Conservation (phyloP, 2,888 invertebrate species). For the Sussaba pulchella region DNA sequence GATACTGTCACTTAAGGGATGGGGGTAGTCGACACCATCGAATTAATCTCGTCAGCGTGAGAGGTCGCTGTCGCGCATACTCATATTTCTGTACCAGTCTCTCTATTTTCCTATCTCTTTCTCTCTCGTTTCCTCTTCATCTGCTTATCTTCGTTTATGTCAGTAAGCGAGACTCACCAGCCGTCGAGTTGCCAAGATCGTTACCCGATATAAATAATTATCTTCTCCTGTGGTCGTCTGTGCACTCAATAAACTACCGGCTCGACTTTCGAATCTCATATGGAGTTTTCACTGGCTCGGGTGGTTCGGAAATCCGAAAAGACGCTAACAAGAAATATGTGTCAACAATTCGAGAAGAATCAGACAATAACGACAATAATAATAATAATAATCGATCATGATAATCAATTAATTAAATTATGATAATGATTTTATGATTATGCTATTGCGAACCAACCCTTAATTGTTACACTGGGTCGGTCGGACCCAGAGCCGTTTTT, state of each 20-base stretch:
- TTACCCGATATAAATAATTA: conserved; percentile 26
- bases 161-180: background rate
- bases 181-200: conserved; percentile 16
- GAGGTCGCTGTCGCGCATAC: conserved; percentile 1
- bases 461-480: too few species aligned
- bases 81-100: conserved; percentile 8
- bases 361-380: too few species aligned
- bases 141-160: conserved; percentile 17
- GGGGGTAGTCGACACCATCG: conserved; percentile 9
- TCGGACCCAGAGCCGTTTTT: too few species aligned
- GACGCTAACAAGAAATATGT: too few species aligned
- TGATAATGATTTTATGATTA: too few species aligned
- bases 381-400: too few species aligned
- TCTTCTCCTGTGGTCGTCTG: conserved; percentile 5
- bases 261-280: background rate
- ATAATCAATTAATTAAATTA: too few species aligned
- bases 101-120: background rate
- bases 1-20: conserved; percentile 14
- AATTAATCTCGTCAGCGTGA: conserved; percentile 19
- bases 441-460: too few species aligned
- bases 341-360: too few species aligned
- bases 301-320: too few species aligned
- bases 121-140: background rate
- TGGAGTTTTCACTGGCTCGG: too few species aligned
- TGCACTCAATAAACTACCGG: background rate